Evolutionary conservation across 2,113 vertebrate genomes (phyloP), one percentile per base, ranked within the genome.

Genomic region (Malurus elegans): DNA sequence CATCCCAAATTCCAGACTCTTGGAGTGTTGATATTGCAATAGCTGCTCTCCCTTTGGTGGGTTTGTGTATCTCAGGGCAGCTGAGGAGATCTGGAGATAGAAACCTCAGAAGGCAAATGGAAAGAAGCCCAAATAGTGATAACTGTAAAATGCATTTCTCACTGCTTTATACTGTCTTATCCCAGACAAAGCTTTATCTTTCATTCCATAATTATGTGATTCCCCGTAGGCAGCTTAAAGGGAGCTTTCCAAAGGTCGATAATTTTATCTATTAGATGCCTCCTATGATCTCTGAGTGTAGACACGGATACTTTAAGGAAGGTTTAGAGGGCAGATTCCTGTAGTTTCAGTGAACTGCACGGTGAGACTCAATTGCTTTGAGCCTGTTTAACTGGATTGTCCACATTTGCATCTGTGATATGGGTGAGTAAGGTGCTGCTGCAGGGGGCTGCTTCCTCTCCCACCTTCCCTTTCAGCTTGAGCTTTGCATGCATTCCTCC

Each of bases 271-370:
- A 2, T 62, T 83, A 69, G 79, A 84, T 90, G 51, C 28, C 66
- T 83, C 78, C 61, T 73, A 5, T 88, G 86, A 88, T 88, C 75
- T 90, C 57, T 18, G 48, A 91, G 42, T 47, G 62, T 17, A 93
- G 88, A 58, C 38, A 62, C 18, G 17, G 36, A 50, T 91, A 70
- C 90, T 42, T 32, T 64, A 70, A 60, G 56, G 73, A 6, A 88
- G 74, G 91, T 70, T 93, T 70, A 2, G 34, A 79, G 94, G 94
- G 96, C 79, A 86, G 79, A 94, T 94, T 93, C 79, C 82, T 83
- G 5, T 29, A 70, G 67, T 70, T 92, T 92, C 19, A 69, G 67
- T 40, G 23, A 83, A 69, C 47, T 90, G 44, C 29, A 32, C 8
- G 17, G 3, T 0, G 1, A 72, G 34, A 24, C 3, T 54, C 25